Conservation (phyloP, 1,140 invertebrate genomes). For the Sipha flava region DNA sequence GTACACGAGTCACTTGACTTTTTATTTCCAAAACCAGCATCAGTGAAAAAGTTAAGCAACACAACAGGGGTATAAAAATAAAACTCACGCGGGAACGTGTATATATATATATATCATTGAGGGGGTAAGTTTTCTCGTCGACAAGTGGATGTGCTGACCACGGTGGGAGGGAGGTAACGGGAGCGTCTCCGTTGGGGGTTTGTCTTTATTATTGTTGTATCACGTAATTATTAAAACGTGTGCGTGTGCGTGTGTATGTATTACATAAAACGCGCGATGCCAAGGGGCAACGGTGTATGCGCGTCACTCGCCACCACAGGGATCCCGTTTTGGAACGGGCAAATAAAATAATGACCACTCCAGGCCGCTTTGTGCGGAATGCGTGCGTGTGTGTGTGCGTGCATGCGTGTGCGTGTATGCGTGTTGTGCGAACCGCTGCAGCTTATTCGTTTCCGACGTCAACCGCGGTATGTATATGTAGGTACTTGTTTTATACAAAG, state of each 20-base stretch:
- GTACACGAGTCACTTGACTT: conserved; percentile 19
- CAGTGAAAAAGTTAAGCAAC: conserved; percentile 15
- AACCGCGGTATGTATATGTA: neutral
- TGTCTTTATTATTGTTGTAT: conserved; percentile 25
- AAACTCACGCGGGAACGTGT: neutral
- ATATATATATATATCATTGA: neutral
- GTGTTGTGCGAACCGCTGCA: conserved; percentile 1
- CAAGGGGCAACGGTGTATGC: neutral
- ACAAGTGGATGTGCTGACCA: conserved; percentile 25
- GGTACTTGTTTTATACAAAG: too few species aligned
- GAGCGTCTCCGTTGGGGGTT: conserved; percentile 1
- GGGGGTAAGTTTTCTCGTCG: conserved; percentile 13
- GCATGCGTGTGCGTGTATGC: neutral
- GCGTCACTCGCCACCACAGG: conserved; percentile 18
- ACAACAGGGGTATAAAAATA: neutral
- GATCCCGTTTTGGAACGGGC: conserved; percentile 14
- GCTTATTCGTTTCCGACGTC: conserved; percentile 8
- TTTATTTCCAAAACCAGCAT: conserved; percentile 1
- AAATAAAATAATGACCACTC: conserved; percentile 30
- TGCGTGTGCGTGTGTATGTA: neutral
- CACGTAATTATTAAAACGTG: conserved; percentile 20
- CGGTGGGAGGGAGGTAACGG: neutral
- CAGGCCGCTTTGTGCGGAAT: neutral
- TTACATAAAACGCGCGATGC: conserved; percentile 7
- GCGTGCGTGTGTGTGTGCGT: neutral